Conservation (phyloP, 2,113 vertebrate species). For the Thalassoma bifasciatum region DNA sequence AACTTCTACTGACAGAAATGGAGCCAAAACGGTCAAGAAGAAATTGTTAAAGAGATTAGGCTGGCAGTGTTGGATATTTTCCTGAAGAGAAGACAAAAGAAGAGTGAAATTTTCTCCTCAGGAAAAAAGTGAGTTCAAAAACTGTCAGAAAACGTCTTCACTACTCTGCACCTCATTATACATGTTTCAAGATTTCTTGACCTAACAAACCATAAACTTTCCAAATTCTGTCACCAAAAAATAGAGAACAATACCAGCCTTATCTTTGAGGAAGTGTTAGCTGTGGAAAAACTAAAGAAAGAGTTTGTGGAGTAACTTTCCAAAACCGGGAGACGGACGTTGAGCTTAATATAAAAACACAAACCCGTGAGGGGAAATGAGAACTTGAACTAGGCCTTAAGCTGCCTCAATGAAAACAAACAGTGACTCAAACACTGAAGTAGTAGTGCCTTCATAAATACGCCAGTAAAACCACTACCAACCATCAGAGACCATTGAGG, state of each 20-base stretch:
- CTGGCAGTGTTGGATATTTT: neutral
- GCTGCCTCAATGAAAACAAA: neutral
- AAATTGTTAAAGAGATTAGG: neutral
- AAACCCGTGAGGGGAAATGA: conserved; percentile 10
- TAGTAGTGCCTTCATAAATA: conserved; percentile 10
- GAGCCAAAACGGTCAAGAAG: neutral
- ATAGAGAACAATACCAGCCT: conserved; percentile 15
- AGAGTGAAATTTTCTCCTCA: too few species aligned
- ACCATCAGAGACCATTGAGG: conserved; percentile 8
- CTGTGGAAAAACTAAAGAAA: neutral
- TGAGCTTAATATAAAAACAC: neutral
- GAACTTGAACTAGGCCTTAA: neutral
- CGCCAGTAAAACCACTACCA: conserved; percentile 50
- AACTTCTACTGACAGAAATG: neutral
- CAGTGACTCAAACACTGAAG: conserved; percentile 8
- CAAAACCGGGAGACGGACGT: neutral
- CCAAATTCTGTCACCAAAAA: neutral
- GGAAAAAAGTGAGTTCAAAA: too few species aligned
- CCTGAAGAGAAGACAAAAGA: neutral
- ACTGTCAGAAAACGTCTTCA: too few species aligned
- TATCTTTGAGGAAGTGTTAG: neutral
- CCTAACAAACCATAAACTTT: neutral
- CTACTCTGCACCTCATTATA: neutral
- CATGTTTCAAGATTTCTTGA: neutral
- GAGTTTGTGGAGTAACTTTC: conserved; percentile 7